Evolutionary conservation across 1,140 invertebrate genomes (phyloP), one percentile per base, ranked within the genome.

Genomic region (Rhagoletis zephyria): DNA sequence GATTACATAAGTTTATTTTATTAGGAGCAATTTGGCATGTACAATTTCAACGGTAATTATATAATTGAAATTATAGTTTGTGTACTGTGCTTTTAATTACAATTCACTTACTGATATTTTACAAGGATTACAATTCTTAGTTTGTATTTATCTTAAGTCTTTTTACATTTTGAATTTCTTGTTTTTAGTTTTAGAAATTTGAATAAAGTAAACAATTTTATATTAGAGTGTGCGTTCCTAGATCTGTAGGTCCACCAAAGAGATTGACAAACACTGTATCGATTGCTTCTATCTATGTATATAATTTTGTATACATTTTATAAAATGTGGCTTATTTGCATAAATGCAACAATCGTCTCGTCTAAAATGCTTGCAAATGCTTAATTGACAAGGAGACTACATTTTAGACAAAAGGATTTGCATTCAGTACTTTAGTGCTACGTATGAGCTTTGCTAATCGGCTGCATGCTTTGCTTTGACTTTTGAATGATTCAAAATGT

Each of bases 391-490:
- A 85, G 59, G 74, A 40, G n/a, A 77, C 30, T 90, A 89, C 81
- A 92, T 92, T 92, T 92, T 92, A 92, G 91, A 90, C 91, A 92
- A 92, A 91, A 92, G 89, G 91, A 92, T 92, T 92, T 90, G 91
- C 91, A 92, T 92, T 92, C 90, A 65, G 40, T 45, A 87, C 56
- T 77, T 87, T 87, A 74, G 45, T 45, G 85, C 85, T 40, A 12
- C 85, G 48, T 48, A 51, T 64, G 48, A 64, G 48, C 14, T 87
- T 45, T 91, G 90, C 88, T 89, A 81, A 81, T 81, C 48, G 56
- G 48, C n/a, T 81, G 74, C 48, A 81, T 81, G 74, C n/a, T 16
- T 51, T 48, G 74, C 74, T 56, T 81, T 63, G 4, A 45, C 19
- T 87, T 89, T 88, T 63, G 88, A 42, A 70, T 67, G 48, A 59